Conservation (phyloP, 2,113 vertebrate species). For the Peromyscus californicus region DNA sequence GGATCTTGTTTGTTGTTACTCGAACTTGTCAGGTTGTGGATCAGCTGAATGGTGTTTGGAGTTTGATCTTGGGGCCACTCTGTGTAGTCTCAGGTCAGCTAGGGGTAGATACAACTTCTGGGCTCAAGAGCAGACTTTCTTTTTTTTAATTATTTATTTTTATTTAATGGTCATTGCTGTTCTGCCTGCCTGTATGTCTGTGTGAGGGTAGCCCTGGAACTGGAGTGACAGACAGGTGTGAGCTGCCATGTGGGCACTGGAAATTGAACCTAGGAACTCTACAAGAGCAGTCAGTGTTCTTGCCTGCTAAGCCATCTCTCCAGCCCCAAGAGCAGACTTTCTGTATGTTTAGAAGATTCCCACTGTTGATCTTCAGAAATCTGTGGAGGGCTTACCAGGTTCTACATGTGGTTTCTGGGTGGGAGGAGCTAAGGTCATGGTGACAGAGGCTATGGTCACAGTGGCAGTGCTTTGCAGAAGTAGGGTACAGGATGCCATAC, state of each 20-base stretch:
- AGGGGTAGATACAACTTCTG: background rate
- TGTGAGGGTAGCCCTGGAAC: background rate
- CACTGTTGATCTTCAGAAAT: background rate
- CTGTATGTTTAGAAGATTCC: background rate
- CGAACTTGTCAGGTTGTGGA: background rate
- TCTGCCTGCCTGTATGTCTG: background rate
- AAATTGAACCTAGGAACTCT: background rate
- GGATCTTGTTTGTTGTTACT: background rate
- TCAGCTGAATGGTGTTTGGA: background rate
- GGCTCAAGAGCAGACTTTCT: background rate
- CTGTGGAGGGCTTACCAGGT: background rate
- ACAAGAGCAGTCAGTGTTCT: background rate
- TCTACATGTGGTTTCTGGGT: background rate
- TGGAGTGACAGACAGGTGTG: background rate
- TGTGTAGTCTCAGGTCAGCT: background rate
- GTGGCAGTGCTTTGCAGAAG: background rate
- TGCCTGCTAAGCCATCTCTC: background rate
- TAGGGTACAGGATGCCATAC: background rate
- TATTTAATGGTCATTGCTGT: background rate
- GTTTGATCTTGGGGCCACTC: background rate
- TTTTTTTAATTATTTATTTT: background rate
- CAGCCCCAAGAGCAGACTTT: background rate
- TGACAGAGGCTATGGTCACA: background rate
- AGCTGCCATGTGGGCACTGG: background rate
- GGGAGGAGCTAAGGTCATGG: background rate